Evolutionary conservation across 2,888 invertebrate genomes (phyloP), one percentile per base, ranked within the genome.

Genomic region (Andrena minutula): DNA sequence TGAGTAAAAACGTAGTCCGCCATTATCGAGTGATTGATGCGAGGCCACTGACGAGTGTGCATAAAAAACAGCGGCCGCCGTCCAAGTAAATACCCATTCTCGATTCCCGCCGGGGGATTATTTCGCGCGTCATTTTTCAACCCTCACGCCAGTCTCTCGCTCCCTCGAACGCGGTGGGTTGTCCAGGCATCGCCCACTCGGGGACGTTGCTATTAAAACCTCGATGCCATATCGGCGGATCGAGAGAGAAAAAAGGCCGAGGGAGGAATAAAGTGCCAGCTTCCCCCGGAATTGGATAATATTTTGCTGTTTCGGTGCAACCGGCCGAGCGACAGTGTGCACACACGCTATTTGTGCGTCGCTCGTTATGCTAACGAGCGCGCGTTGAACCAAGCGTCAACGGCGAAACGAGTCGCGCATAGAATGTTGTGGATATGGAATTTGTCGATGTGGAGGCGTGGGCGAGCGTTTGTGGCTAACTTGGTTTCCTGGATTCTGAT

Each of bases 31-130:
- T 53, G 53, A 53, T 53, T 53, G 53, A 53, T 53, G 53, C 41
- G 41, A 16, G 53, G 65, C 56, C 47, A 20, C 51, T 63, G 53
- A 23, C 53, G n/a, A 53, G 8, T 8, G 53, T 53, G 7, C 20
- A 8, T n/a, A 10, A 53, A 53, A 53, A 53, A 53, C 16, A 5
- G 73, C 58, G 68, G 70, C 84, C 83, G 51, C 65, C 85, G 75
- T 83, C 82, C 85, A 87, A 88, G 86, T 88, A 89, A 86, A 88
- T 86, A 88, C 73, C 86, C 69, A 80, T 83, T 87, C 86, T 88
- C 87, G 81, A 86, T 72, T 76, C 74, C 72, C 83, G 68, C 75
- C 63, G 69, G 80, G 78, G 82, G 83, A 86, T 87, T 86, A 87
- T 87, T 88, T 85, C 51, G 79, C 53, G 60, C 65, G 68, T 76